phyloP scores from a whole-genome alignment of 2,797 vertebrate species.

The Crax fasciolata region DNA sequence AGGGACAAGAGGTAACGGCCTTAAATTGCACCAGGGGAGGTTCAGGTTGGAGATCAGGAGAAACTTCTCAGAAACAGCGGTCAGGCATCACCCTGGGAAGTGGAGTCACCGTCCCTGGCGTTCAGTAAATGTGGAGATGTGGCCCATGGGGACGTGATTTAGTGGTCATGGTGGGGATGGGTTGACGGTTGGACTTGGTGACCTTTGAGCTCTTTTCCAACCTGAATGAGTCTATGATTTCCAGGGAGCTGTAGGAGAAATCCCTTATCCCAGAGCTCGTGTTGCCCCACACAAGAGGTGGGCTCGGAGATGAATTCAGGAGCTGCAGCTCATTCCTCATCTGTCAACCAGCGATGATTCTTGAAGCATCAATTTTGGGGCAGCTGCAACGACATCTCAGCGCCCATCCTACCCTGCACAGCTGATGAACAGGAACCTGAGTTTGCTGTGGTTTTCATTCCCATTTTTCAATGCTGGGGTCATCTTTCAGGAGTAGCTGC shows the following conservation, averaged over 20 bases:
- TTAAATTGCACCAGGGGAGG: no score
- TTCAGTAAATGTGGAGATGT: no score
- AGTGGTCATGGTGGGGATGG: no score
- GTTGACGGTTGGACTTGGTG: no score
- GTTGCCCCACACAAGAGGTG: fast-evolving
- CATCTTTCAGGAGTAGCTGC: neutral
- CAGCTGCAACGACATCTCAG: neutral
- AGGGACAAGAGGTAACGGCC: no score
- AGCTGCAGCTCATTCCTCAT: neutral
- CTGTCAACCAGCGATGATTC: neutral
- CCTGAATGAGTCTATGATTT: neutral
- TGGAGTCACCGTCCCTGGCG: no score
- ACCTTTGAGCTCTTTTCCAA: no score
- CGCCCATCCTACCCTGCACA: fast-evolving
- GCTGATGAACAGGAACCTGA: neutral
- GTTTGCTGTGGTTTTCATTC: neutral
- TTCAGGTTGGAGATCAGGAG: no score
- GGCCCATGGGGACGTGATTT: no score
- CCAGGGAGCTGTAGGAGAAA: neutral
- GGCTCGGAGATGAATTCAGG: neutral
- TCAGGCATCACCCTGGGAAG: no score
- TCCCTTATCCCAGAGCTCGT: fast-evolving
- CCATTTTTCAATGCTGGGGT: neutral
- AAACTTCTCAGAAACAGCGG: no score
- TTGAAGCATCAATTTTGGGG: neutral